These are phyloP conservation scores for Capitella teleta DNA, from an alignment of 1,140 invertebrate genomes.

Conservation along the genomic window DNA sequence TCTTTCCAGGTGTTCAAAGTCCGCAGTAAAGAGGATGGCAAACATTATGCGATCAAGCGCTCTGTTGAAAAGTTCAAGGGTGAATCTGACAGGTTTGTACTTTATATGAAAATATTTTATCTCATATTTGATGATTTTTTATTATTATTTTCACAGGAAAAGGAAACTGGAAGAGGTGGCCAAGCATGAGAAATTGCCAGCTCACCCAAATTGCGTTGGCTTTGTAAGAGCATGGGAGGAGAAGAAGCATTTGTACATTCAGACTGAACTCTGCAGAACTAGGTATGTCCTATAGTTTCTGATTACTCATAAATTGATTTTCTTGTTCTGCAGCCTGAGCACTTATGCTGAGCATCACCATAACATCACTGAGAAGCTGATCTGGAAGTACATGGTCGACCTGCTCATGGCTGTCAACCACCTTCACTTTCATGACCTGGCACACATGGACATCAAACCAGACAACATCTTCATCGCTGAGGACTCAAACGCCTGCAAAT, in stretches of 20 bases:
- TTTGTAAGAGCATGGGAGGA: conserved; percentile 66
- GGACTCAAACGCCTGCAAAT: conserved; percentile 53
- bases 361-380: conserved; percentile 42
- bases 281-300: conserved; percentile 22
- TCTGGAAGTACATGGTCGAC: conserved; percentile 49
- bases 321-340: conserved; percentile 30
- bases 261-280: conserved; percentile 59
- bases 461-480: conserved; percentile 59
- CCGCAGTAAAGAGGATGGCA: conserved; percentile 52
- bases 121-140: neutral
- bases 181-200: conserved; percentile 56
- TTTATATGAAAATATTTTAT: neutral
- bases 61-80: conserved; percentile 52
- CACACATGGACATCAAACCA: conserved; percentile 67
- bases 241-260: conserved; percentile 56
- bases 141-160: conserved; percentile 26
- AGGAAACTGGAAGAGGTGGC: conserved; percentile 57
- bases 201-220: conserved; percentile 56
- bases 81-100: conserved; percentile 47
- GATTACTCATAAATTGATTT: neutral
- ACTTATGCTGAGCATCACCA: conserved; percentile 42
- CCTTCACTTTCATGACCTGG: conserved; percentile 54
- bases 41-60: conserved; percentile 58
- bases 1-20: conserved; percentile 49
- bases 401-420: conserved; percentile 52